phyloP scores from a whole-genome alignment of 2,888 invertebrate species.

The Sarcophaga variegata region DNA sequence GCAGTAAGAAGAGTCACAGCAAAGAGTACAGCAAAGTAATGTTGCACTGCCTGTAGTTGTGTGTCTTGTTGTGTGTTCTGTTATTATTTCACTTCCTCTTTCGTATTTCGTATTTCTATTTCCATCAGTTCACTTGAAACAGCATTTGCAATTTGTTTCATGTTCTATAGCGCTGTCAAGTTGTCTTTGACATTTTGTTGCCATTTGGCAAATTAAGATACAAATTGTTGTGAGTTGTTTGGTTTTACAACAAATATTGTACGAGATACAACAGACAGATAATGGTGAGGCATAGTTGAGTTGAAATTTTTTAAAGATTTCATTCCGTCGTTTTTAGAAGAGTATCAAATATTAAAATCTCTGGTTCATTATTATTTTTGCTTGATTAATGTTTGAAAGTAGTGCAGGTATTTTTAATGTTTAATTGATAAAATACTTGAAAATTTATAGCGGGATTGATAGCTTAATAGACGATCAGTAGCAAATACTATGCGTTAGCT shows the following conservation, averaged over 20 bases:
- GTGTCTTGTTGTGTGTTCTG: not conserved
- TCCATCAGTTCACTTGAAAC: constrained; percentile 25
- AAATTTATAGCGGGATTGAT: too few species aligned
- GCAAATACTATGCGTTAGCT: too few species aligned
- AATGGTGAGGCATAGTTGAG: too few species aligned
- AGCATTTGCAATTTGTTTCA: constrained; percentile 58
- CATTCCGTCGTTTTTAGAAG: too few species aligned
- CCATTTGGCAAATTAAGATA: constrained; percentile 72
- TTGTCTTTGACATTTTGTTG: constrained; percentile 68
- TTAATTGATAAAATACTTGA: too few species aligned
- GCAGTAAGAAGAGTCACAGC: not conserved
- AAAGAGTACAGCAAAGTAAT: not conserved
- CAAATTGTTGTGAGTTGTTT: constrained; percentile 66
- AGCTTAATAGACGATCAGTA: too few species aligned
- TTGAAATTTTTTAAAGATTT: too few species aligned
- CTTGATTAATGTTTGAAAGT: too few species aligned
- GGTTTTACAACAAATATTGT: constrained; percentile 28
- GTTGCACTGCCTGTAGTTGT: not conserved
- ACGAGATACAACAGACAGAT: not conserved
- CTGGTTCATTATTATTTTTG: too few species aligned
- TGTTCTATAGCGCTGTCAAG: constrained; percentile 59
- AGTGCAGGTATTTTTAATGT: too few species aligned
- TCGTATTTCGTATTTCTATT: constrained; percentile 6
- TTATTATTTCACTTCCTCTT: too few species aligned
- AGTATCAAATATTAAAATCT: too few species aligned